Evolutionary conservation across 1,140 invertebrate genomes (phyloP).

Genomic region (Megathymus violae): DNA sequence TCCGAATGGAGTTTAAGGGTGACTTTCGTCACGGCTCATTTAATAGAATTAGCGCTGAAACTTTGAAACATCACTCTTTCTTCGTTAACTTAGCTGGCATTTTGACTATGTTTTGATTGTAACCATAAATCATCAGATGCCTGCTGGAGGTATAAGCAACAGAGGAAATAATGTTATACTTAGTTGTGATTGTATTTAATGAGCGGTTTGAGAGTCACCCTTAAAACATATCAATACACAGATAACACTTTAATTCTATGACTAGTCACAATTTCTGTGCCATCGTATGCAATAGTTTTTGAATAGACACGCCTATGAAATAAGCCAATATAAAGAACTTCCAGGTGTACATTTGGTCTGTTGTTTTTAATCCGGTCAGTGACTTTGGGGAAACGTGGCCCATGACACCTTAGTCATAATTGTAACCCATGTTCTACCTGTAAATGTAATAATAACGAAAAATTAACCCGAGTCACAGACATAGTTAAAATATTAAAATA

Average conservation of each 20-base stretch:
- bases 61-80: background rate
- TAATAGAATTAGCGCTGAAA: background rate
- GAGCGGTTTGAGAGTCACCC: background rate
- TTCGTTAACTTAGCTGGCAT: too few species aligned
- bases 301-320: conserved; percentile 14
- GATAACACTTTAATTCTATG: conserved; percentile 20
- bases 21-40: background rate
- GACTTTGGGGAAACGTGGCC: conserved; percentile 35
- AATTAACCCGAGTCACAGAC: conserved; percentile 11
- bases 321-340: conserved; percentile 12
- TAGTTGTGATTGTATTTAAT: background rate
- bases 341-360: conserved; percentile 6
- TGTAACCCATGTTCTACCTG: conserved; percentile 18
- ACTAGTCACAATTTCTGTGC: conserved; percentile 58
- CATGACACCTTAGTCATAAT: conserved; percentile 11
- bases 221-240: background rate
- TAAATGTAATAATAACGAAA: conserved; percentile 10
- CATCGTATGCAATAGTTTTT: conserved; percentile 37
- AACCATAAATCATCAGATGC: too few species aligned
- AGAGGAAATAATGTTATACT: background rate
- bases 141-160: too few species aligned
- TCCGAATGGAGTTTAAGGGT: conserved; percentile 29
- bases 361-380: conserved; percentile 33
- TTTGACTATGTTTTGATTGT: too few species aligned
- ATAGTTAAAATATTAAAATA: conserved; percentile 31